A percentile compares a stretch with the other conserved stretches of the same genome.
Conservation (phyloP, 1,140 invertebrate genomes). For the Bombus waltoni region DNA sequence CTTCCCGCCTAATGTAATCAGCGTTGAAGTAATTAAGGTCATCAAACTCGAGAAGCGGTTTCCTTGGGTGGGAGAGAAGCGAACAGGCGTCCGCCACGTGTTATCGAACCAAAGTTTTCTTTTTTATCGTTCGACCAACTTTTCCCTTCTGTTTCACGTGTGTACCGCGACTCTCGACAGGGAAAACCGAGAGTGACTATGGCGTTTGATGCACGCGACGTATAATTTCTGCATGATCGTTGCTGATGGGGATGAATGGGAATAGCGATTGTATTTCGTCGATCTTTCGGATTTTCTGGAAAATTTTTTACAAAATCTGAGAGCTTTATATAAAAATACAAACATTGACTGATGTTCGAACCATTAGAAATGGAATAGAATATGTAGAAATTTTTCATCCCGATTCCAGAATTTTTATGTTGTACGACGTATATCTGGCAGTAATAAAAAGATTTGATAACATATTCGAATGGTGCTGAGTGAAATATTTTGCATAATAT, state of each 20-base stretch:
- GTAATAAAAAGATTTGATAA: neutral
- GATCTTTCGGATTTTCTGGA: neutral
- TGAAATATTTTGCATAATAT: neutral
- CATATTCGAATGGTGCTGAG: neutral
- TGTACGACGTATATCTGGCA: too few relatives aligned
- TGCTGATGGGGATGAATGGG: constrained; percentile 2
- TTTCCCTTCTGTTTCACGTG: constrained; percentile 15
- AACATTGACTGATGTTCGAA: neutral
- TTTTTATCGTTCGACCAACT: constrained; percentile 14
- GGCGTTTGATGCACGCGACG: neutral
- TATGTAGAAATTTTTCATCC: too few relatives aligned
- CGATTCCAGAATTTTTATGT: neutral
- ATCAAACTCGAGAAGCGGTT: constrained; percentile 75
- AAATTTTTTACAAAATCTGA: neutral
- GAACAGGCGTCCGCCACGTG: constrained; percentile 67
- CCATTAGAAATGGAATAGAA: too few relatives aligned
- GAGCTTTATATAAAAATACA: neutral
- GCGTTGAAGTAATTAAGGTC: constrained; percentile 78
- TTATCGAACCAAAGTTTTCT: constrained; percentile 56
- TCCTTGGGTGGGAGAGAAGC: constrained; percentile 60
- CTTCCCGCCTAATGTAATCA: constrained; percentile 77
- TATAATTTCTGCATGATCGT: neutral
- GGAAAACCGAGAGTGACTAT: neutral
- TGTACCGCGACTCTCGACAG: neutral
- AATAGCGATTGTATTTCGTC: neutral